Base-by-base conservation (phyloP, 2,888 invertebrate genomes). In the Hirtodrosophila duncani region DNA sequence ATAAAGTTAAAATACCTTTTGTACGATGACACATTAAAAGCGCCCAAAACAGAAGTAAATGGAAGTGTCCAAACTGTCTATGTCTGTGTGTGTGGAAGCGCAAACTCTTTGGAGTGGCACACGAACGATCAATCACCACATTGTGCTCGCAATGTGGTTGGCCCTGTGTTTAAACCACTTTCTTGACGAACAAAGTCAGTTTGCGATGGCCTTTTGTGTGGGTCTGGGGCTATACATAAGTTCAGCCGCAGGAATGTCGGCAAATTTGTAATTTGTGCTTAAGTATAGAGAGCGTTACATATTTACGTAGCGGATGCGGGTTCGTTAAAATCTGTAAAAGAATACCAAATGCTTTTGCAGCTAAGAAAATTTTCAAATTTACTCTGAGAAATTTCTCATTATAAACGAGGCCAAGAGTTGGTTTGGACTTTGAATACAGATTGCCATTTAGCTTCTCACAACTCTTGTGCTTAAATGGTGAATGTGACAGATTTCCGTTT, bases 401-500 rank as follows among this genome's bases (percentile, higher is more conserved):
- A n/a, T n/a, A n/a, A n/a, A n/a, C n/a, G n/a, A n/a, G n/a, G n/a
- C n/a, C n/a, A n/a, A n/a, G n/a, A n/a, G n/a, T n/a, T n/a, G n/a
- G n/a, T n/a, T n/a, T n/a, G n/a, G n/a, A n/a, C n/a, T n/a, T n/a
- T 52, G 59, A 53, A 70, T 66, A 66, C 78, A 78, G 75, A 69
- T 60, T n/a, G n/a, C n/a, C n/a, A n/a, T n/a, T n/a, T n/a, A n/a
- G n/a, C n/a, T n/a, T n/a, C n/a, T n/a, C n/a, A n/a, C n/a, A n/a
- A n/a, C n/a, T n/a, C 38, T 18, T 33, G 18, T 39, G 13, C 27
- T 26, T 6, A 38, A n/a, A n/a, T n/a, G n/a, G n/a, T n/a, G 33
- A 51, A 33, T 50, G 59, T 37, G 59, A 56, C 49, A 56, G 56
- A 56, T 57, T 20, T 9, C 5, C 7, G 17, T n/a, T n/a, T n/a